A percentile compares a stretch with the other conserved stretches of the same genome.
Conservation (phyloP, 2,888 invertebrate species). For the Agrilus mali region DNA sequence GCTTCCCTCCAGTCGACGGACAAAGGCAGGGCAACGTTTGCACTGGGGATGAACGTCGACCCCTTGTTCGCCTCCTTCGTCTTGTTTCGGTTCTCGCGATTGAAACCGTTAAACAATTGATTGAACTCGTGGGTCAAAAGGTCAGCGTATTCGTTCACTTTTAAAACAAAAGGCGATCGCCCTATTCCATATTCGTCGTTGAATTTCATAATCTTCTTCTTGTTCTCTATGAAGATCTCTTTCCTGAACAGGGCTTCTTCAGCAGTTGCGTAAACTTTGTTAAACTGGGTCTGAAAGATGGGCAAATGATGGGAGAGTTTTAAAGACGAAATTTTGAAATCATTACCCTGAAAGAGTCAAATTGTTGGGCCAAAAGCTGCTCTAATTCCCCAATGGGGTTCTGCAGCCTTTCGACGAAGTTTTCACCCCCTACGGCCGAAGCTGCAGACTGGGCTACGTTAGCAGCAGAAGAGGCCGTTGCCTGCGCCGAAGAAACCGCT, state of each 20-base stretch:
- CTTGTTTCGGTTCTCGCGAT: conserved; percentile 12
- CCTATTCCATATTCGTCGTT: conserved; percentile 28
- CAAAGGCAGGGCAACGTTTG: conserved; percentile 26
- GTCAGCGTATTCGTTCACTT: conserved; percentile 28
- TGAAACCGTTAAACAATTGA: conserved; percentile 28
- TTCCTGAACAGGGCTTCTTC: conserved; percentile 25
- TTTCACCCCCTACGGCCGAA: not conserved
- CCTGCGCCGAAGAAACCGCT: no score
- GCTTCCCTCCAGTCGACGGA: conserved; percentile 29
- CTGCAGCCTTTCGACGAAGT: no score
- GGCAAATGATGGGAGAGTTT: not conserved
- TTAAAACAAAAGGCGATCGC: conserved; percentile 22
- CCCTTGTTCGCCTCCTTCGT: conserved; percentile 13
- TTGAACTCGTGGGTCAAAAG: conserved; percentile 29
- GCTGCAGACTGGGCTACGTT: no score
- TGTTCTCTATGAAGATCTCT: conserved; percentile 30
- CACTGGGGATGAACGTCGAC: conserved; percentile 25
- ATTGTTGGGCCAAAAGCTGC: conserved; percentile 8
- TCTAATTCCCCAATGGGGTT: conserved; percentile 1
- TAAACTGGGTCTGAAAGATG: conserved; percentile 20
- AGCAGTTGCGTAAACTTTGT: conserved; percentile 24
- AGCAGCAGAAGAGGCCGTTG: no score
- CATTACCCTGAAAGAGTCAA: conserved; percentile 10
- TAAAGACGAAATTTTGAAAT: no score
- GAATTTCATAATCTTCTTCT: conserved; percentile 25